Conservation (phyloP, 2,888 invertebrate species). For the Pardosa pseudoannulata region DNA sequence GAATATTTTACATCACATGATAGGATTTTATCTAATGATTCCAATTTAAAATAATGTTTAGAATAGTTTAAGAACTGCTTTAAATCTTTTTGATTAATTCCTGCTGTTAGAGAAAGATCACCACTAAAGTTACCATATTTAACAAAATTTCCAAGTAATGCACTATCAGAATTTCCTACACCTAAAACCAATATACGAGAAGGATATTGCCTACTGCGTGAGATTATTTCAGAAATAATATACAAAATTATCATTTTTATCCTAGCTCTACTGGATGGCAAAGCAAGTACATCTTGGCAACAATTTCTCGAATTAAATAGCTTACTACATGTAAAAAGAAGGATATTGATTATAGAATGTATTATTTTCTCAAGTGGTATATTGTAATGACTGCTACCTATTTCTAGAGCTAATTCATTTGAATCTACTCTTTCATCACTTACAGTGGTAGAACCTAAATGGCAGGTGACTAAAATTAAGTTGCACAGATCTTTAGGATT, state of each 20-base stretch:
- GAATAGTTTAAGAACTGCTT: conserved; percentile 79
- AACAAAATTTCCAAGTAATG: conserved; percentile 96
- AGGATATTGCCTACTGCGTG: conserved; percentile 91
- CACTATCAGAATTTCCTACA: conserved; percentile 98
- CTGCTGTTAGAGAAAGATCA: conserved; percentile 98
- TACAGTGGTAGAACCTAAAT: conserved; percentile 96
- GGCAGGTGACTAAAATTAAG: conserved; percentile 93
- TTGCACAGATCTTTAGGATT: conserved; percentile 90
- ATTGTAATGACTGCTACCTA: conserved; percentile 91
- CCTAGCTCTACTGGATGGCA: conserved; percentile 97
- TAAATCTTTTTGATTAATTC: conserved; percentile 96
- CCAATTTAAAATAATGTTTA: conserved; percentile 81
- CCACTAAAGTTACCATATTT: conserved; percentile 99
- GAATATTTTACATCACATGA: conserved; percentile 76
- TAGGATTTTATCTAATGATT: conserved; percentile 85
- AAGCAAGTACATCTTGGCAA: conserved; percentile 94
- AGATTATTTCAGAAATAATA: conserved; percentile 94
- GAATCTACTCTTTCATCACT: conserved; percentile 90
- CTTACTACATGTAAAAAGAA: conserved; percentile 84
- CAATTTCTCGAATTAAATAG: conserved; percentile 84
- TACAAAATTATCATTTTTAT: conserved; percentile 97
- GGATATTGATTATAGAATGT: conserved; percentile 89
- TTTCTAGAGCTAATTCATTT: conserved; percentile 84
- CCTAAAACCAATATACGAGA: conserved; percentile 94
- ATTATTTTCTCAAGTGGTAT: conserved; percentile 82